Evolutionary conservation across 2,888 invertebrate species (phyloP).

Genomic region (Romanomermis culicivorax): DNA sequence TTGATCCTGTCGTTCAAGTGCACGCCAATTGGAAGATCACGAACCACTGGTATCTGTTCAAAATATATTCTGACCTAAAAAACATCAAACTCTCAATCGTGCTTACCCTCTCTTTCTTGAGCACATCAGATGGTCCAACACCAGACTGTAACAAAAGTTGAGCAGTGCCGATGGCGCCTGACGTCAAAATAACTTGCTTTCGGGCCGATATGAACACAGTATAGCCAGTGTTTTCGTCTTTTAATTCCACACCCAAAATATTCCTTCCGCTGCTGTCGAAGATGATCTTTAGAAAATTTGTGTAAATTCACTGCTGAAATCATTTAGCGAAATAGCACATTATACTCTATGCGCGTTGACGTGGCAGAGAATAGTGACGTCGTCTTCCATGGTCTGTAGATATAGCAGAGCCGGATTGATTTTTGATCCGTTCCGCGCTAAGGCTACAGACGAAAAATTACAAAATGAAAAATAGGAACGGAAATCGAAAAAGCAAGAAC

Average conservation of each 20-base stretch:
- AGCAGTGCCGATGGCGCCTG: constrained; percentile 11
- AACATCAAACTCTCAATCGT: background rate
- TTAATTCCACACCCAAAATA: constrained; percentile 1
- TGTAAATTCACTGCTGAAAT: background rate
- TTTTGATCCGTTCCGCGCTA: constrained; percentile 10
- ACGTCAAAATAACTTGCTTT: constrained; percentile 9
- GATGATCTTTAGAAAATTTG: constrained; percentile 5
- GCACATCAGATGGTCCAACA: constrained; percentile 11
- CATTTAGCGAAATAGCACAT: too few species aligned
- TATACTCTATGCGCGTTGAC: constrained; percentile 7
- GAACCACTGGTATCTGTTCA: constrained; percentile 46
- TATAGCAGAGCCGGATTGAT: constrained; percentile 12
- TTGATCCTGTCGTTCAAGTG: constrained; percentile 11
- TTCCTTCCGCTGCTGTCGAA: background rate
- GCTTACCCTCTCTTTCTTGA: constrained; percentile 5
- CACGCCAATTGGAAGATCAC: constrained; percentile 53
- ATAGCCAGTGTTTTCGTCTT: constrained; percentile 6
- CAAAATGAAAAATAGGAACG: background rate
- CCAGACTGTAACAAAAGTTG: constrained; percentile 13
- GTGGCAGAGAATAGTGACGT: constrained; percentile 8
- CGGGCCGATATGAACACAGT: background rate
- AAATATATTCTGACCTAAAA: background rate
- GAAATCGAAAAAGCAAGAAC: too few species aligned
- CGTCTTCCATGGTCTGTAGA: constrained; percentile 1
- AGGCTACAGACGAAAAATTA: constrained; percentile 5